Percentiles rank a stretch among this genome's conserved stretches.
These are phyloP conservation scores for Octodon degus DNA, from an alignment of 2,113 vertebrate species.

Conservation along the genomic window DNA sequence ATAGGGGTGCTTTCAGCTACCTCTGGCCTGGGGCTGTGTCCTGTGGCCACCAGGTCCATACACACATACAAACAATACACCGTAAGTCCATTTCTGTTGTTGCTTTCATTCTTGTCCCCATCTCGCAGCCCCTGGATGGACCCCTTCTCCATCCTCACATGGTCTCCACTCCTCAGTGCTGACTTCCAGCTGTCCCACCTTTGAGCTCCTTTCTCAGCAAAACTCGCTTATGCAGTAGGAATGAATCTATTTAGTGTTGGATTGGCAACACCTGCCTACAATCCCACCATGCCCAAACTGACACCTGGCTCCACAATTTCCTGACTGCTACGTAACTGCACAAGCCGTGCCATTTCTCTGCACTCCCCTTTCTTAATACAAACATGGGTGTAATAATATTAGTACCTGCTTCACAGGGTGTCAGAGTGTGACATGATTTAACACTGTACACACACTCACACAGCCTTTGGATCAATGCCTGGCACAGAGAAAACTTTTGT, in stretches of 20 bases:
- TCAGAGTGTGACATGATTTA: background rate
- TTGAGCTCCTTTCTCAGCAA: background rate
- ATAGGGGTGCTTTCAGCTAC: background rate
- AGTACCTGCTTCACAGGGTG: background rate
- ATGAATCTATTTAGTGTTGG: background rate
- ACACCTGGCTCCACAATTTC: background rate
- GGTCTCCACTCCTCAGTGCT: background rate
- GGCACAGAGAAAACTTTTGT: background rate
- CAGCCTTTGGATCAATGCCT: background rate
- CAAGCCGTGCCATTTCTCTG: background rate
- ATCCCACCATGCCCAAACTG: background rate
- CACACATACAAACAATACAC: background rate
- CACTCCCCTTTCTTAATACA: conserved; percentile 7
- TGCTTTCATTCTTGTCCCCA: background rate
- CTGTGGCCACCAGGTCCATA: background rate
- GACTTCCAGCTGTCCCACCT: background rate
- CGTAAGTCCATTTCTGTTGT: background rate
- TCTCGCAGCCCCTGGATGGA: background rate
- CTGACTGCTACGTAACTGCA: background rate
- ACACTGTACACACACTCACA: background rate
- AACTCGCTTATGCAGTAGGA: background rate
- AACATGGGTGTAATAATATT: background rate
- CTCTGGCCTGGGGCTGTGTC: background rate
- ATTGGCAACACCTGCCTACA: background rate
- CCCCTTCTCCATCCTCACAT: background rate